These are phyloP conservation scores for Alentia gelatinosa DNA, from an alignment of 2,888 invertebrate species.

Conservation along the genomic window DNA sequence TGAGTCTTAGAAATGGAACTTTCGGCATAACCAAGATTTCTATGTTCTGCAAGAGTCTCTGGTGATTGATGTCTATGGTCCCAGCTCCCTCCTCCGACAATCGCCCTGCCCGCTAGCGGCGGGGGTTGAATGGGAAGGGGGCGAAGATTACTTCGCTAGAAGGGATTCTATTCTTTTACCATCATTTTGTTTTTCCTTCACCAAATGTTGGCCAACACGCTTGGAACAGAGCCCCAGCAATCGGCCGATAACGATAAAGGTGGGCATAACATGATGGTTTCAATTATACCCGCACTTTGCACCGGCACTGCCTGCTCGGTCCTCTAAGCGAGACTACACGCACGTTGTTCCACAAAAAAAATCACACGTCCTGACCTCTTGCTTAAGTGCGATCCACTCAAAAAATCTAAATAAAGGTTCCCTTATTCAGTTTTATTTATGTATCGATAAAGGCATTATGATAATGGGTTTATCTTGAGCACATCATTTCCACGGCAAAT, in stretches of 20 bases:
- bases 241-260: not conserved
- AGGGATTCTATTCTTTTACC: not conserved
- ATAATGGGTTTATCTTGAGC: not conserved
- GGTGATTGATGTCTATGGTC: too few relatives aligned
- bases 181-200: not conserved
- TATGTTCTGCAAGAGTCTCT: too few relatives aligned
- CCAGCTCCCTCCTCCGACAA: not conserved
- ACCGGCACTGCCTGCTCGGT: not conserved
- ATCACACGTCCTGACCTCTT: not conserved
- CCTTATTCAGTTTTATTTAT: not conserved
- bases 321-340: not conserved
- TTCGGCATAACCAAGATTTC: too few relatives aligned
- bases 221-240: not conserved
- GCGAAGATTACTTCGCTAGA: too few relatives aligned
- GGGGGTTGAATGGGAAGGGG: not conserved
- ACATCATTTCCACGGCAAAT: not conserved
- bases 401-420: not conserved
- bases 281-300: not conserved
- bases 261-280: slow-evolving; percentile 17
- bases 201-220: not conserved
- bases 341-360: not conserved
- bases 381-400: not conserved
- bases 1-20: too few relatives aligned
- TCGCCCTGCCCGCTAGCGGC: not conserved
- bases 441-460: not conserved